Evolutionary conservation across 37 sponge, comb jelly and placozoan species (phyloP).

Genomic region (Chondrosia reniformis): DNA sequence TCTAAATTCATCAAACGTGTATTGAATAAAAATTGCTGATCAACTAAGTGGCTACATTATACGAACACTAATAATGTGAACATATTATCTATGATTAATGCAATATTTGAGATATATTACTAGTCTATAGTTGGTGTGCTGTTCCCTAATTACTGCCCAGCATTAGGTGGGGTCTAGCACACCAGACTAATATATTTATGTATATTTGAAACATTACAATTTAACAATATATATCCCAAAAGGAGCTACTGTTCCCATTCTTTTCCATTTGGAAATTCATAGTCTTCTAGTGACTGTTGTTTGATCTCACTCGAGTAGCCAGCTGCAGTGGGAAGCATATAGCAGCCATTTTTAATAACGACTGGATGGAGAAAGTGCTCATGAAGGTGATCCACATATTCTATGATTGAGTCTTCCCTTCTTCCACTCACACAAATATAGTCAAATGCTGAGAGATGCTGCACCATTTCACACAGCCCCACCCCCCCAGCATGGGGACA

Average conservation of each 20-base stretch:
- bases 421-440: constrained; percentile 71
- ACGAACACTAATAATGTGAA: no score
- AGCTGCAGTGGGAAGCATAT: constrained; percentile 34
- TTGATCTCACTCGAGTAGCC: constrained; percentile 83
- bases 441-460: constrained; percentile 75
- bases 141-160: no score
- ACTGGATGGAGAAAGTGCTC: constrained; percentile 74
- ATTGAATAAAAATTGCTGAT: no score
- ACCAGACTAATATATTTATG: no score
- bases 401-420: constrained; percentile 57
- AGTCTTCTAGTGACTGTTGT: constrained; percentile 35
- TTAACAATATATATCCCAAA: no score
- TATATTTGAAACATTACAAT: neutral
- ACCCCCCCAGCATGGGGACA: constrained; percentile 93
- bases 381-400: constrained; percentile 87
- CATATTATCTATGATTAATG: no score
- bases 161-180: no score
- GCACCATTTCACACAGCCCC: constrained; percentile 87
- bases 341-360: constrained; percentile 35
- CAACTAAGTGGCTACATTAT: no score
- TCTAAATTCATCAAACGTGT: no score
- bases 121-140: no score
- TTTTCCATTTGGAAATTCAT: constrained; percentile 64
- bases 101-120: no score
- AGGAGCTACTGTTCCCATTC: no score